A percentile compares a stretch with the other conserved stretches of the same genome.
Conservation (phyloP, 1,140 invertebrate genomes). For the Galendromus occidentalis region DNA sequence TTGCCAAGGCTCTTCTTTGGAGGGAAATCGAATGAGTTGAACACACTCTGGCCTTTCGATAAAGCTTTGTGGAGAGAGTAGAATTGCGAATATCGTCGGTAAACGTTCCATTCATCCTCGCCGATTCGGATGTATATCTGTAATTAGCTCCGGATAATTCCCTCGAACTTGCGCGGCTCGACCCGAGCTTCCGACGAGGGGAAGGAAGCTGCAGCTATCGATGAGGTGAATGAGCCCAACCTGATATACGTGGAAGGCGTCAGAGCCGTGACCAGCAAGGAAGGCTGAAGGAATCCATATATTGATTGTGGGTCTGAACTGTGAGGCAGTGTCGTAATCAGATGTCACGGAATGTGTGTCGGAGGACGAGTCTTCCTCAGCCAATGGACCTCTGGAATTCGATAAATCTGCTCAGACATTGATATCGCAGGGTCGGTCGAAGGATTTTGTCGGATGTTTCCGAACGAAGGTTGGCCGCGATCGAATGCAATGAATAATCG, state of each 20-base stretch:
- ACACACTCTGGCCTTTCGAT: constrained; percentile 50
- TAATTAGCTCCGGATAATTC: not conserved
- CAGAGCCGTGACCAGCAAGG: constrained; percentile 47
- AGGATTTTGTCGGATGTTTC: too few species aligned
- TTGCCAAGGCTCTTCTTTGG: constrained; percentile 76
- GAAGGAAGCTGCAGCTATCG: too few species aligned
- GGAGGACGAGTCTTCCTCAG: not conserved
- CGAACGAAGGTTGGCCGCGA: constrained; percentile 27
- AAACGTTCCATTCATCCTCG: constrained; percentile 81
- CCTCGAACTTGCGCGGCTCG: too few species aligned
- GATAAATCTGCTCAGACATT: too few species aligned
- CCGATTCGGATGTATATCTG: constrained; percentile 59
- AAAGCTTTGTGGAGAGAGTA: constrained; percentile 54
- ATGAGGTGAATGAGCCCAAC: constrained; percentile 28
- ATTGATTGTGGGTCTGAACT: constrained; percentile 41
- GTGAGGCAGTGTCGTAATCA: constrained; percentile 21
- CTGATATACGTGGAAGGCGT: constrained; percentile 69
- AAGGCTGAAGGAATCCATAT: constrained; percentile 78
- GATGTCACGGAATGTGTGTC: constrained; percentile 18
- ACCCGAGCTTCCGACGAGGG: too few species aligned
- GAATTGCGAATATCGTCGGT: constrained; percentile 73
- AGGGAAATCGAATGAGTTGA: constrained; percentile 68
- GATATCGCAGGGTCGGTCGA: too few species aligned
- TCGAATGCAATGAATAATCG: constrained; percentile 35
- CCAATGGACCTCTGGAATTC: not conserved